Evolutionary conservation across 2,888 invertebrate genomes (phyloP), one percentile per base, ranked within the genome.

Genomic region (Petrophora chlorosata): DNA sequence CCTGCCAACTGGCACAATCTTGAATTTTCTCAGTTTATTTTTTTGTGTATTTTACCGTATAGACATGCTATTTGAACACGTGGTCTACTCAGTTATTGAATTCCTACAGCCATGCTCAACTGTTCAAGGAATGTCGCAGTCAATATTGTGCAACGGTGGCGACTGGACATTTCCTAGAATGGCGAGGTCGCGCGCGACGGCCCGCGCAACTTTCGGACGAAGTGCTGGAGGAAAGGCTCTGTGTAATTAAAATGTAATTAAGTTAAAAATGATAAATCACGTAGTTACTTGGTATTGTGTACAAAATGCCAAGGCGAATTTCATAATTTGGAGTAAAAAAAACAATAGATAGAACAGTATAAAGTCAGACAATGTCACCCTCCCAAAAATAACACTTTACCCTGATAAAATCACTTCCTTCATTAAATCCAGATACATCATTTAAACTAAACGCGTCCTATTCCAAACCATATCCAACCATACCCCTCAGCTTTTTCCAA

Each of bases 151-250:
- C 53, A 59, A 59, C 43, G 34, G 33, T 26, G 47, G 41, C 53
- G 42, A 45, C 46, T 36, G 54, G 55, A 8, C 52, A 53, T 44
- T 62, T 62, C 62, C 52, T 41, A 61, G 62, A 59, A 64, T 9
- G 51, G 54, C 62, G 54, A 64, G 62, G 62, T 38, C 60, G 47
- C 22, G 15, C 41, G 39, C 47, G 56, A 28, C 28, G 36, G 47
- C 45, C 53, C 12, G 25, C 26, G 40, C 53, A 34, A 56, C 56
- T 59, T 59, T 59, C 56, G 32, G 53, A 12, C 44, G 32, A 39
- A 38, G 40, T 38, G 38, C 22, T 23, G 9, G 12, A 23, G 8
- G n/a, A 16, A 28, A 25, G 17, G 15, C 9, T 34, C 40, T 13
- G 29, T 25, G 10, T 5, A 41, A 22, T 35, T 35, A 35, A 23